Conservation (phyloP, 35 echinoderm and acorn worm species). For the Heliocidaris erythrogramma region DNA sequence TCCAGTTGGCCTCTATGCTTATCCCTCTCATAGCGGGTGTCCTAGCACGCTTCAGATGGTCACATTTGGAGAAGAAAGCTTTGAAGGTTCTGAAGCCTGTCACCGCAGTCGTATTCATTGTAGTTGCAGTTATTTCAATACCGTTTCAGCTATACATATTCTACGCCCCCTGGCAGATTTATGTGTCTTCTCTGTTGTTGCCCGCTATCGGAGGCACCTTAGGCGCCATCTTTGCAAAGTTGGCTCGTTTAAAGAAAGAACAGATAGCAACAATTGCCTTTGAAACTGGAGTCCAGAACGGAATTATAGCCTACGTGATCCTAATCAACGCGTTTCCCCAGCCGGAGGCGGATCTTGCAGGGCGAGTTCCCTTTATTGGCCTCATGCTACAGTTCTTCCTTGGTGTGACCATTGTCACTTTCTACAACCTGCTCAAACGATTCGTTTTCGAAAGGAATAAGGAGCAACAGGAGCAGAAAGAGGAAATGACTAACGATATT, state of each 20-base stretch:
- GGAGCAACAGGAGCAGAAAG: neutral
- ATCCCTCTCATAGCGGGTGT: conserved; percentile 53
- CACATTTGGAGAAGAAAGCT: neutral
- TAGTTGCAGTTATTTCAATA: neutral
- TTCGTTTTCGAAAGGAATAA: neutral
- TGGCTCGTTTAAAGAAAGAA: neutral
- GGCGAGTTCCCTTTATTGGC: conserved; percentile 51
- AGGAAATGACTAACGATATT: neutral
- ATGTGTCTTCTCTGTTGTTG: conserved; percentile 29
- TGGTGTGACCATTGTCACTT: neutral
- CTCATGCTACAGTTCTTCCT: conserved; percentile 38
- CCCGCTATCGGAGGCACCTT: conserved; percentile 43
- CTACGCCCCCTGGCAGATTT: conserved; percentile 21
- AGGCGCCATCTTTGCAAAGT: conserved; percentile 49
- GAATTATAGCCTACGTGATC: conserved; percentile 37
- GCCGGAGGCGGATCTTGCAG: conserved; percentile 61
- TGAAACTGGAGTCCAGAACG: conserved; percentile 79
- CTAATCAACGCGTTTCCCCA: conserved; percentile 42
- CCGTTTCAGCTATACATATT: conserved; percentile 57
- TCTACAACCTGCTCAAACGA: neutral
- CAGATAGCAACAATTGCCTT: conserved; percentile 56
- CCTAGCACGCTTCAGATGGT: conserved; percentile 49
- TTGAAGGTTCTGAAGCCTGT: neutral
- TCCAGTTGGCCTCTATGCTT: conserved; percentile 37
- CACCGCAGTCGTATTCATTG: neutral